Evolutionary conservation across 2,113 vertebrate species (phyloP).

Genomic region (Mystacornis crossleyi): DNA sequence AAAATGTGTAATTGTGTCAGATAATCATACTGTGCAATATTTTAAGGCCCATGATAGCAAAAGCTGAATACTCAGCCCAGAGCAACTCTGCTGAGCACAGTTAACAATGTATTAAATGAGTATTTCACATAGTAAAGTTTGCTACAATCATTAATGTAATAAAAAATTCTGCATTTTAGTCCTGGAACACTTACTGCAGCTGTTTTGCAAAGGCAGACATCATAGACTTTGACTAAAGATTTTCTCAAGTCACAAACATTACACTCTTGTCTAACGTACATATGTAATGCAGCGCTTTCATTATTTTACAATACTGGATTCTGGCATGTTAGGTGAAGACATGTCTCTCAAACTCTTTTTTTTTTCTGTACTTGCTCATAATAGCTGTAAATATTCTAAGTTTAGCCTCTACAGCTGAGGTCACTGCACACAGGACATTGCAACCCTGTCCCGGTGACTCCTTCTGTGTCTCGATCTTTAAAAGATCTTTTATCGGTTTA

Average conservation of each 20-base stretch:
- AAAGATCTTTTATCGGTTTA: neutral
- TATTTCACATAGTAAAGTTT: constrained; percentile 8
- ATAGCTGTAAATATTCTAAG: neutral
- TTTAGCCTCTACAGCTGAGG: neutral
- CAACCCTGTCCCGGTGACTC: neutral
- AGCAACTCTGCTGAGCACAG: neutral
- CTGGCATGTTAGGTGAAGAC: neutral
- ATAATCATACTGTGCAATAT: neutral
- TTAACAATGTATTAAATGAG: neutral
- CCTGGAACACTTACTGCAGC: neutral
- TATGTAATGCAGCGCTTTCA: neutral
- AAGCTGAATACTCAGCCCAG: neutral
- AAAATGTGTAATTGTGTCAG: constrained; percentile 7
- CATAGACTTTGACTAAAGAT: neutral
- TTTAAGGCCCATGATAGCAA: neutral
- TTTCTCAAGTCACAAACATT: neutral
- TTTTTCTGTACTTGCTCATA: neutral
- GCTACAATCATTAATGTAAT: neutral
- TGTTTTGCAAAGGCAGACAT: neutral
- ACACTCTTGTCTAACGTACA: neutral
- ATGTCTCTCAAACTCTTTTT: neutral
- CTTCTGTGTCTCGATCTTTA: neutral
- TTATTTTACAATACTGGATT: neutral
- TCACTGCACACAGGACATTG: neutral
- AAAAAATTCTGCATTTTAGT: neutral